Base-by-base conservation (phyloP, 2,797 vertebrate genomes). In the Tenualosa ilisha region DNA sequence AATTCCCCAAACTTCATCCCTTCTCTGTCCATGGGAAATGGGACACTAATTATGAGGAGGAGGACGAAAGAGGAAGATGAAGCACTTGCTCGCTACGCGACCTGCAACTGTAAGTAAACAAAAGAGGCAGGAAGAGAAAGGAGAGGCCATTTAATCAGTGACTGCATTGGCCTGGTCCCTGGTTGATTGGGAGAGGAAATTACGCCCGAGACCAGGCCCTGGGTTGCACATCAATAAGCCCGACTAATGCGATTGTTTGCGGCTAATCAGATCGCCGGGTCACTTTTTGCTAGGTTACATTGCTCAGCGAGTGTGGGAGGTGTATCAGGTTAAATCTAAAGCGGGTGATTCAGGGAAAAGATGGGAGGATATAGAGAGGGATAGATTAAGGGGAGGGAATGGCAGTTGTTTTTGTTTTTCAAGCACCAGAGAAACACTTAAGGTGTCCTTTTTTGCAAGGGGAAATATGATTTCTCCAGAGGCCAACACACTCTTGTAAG, bases 221-320 rank as follows among this genome's bases (percentile, higher is more conserved):
- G 68, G 86, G 91, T 88, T 89, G 89, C 90, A 88, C 87, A 91
- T 93, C 86, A 88, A 82, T 86, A 90, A 89, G 86, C 86, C 87
- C 81, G 84, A 84, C 89, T 93, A 93, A 93, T 91, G 89, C 92
- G 90, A 95, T 93, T 94, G 92, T 86, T 72, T 90, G 86, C 89
- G 87, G 40, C 87, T 95, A 93, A 95, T 95, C 91, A 88, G 89
- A 93, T 93, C 89, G 91, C 87, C 3, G 89, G 94, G 93, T 94
- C 93, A 91, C 87, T 84, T 87, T 87, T 86, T 61, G 81, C 83
- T 54, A n/a, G 81, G 24, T 56, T 61, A 50, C 63, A 40, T 51
- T 9, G 50, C 82, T 82, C 46, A 37, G 81, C 84, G 46, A 51
- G 82, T 83, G 31, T 53, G 50, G 72, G 72, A 50, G 40, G 51